Evolutionary conservation across 2,113 vertebrate genomes (phyloP).

Genomic region (Meriones unguiculatus): DNA sequence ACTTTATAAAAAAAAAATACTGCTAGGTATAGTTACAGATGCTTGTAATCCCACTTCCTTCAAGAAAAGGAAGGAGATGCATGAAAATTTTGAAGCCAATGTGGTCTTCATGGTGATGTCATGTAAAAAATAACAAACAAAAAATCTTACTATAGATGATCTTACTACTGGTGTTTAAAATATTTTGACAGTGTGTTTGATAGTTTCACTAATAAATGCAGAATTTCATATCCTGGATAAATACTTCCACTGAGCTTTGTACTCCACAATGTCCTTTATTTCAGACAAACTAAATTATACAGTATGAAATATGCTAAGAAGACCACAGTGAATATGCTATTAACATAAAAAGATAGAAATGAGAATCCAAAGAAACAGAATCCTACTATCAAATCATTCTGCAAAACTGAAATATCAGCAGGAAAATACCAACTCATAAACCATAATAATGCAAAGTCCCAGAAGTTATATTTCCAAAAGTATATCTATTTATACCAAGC

Average conservation of each 20-base stretch:
- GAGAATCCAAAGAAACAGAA: background rate
- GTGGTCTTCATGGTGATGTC: background rate
- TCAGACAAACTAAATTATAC: background rate
- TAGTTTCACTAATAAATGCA: background rate
- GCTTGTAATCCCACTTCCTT: background rate
- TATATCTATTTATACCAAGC: background rate
- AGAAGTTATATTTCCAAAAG: constrained; percentile 30
- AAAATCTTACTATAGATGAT: background rate
- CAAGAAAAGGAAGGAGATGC: background rate
- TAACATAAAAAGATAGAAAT: background rate
- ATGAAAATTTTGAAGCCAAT: background rate
- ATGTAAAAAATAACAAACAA: background rate
- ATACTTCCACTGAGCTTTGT: background rate
- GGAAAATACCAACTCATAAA: background rate
- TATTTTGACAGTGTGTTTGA: background rate
- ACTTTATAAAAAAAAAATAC: background rate
- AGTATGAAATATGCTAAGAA: background rate
- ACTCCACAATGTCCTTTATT: background rate
- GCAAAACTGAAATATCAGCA: background rate
- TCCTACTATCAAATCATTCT: background rate
- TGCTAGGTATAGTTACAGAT: background rate
- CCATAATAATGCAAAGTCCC: background rate
- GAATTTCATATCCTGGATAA: background rate
- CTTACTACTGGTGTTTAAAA: background rate
- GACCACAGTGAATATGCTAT: background rate